phyloP scores from a whole-genome alignment of 2,888 invertebrate genomes.

The Drosophila neoperkinsi region DNA sequence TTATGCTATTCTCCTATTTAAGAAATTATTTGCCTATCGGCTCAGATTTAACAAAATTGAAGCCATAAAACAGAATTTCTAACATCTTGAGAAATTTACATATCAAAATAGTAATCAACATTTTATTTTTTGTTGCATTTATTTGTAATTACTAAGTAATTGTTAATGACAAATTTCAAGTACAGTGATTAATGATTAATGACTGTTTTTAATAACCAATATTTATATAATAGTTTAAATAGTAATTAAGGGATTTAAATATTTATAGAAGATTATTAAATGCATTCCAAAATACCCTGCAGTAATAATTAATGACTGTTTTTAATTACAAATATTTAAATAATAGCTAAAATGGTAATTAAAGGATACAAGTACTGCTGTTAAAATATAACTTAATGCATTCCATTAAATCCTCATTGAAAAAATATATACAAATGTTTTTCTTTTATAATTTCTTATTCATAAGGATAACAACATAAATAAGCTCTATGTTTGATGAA shows the following conservation, averaged over 20 bases:
- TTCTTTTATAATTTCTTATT: slow-evolving; percentile 3
- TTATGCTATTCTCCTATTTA: background rate
- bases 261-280: background rate
- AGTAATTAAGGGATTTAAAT: background rate
- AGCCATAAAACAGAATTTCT: background rate
- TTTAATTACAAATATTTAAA: background rate
- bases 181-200: background rate
- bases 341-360: background rate
- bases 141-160: background rate
- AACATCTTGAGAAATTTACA: background rate
- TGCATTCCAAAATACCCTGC: background rate
- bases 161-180: background rate
- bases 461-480: slow-evolving; percentile 19
- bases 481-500: slow-evolving; percentile 28
- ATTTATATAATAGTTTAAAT: background rate
- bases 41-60: background rate
- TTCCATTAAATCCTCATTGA: background rate
- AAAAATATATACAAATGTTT: background rate
- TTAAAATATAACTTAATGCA: background rate
- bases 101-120: background rate
- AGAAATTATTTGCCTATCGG: background rate
- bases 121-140: background rate
- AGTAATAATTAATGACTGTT: background rate
- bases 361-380: background rate
- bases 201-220: background rate